Evolutionary conservation across 2,888 invertebrate species (phyloP).

Genomic region (Chymomyza procnemis): DNA sequence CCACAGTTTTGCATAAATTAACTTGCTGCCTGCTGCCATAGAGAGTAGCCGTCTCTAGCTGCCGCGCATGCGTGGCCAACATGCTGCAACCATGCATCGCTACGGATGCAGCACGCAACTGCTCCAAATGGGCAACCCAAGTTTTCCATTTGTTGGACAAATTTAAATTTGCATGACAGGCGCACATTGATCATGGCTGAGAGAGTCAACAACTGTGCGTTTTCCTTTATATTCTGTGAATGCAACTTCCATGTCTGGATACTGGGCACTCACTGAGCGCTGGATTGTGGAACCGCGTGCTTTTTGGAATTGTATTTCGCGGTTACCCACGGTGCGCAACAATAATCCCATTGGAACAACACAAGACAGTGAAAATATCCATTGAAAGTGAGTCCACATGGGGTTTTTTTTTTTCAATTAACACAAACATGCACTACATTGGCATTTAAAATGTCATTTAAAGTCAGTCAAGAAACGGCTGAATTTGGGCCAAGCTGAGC

Average conservation of each 20-base stretch:
- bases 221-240: slow-evolving; percentile 9
- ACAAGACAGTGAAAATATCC: background rate
- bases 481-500: slow-evolving; percentile 11
- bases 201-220: slow-evolving; percentile 21
- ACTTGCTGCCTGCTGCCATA: slow-evolving; percentile 63
- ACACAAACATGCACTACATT: slow-evolving; percentile 57
- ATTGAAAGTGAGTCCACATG: background rate
- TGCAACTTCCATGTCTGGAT: background rate
- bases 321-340: background rate
- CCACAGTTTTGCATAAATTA: slow-evolving; percentile 61
- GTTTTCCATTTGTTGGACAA: slow-evolving; percentile 50
- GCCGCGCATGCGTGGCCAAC: slow-evolving; percentile 8
- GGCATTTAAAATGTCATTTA: background rate
- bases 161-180: slow-evolving; percentile 74
- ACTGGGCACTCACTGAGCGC: no score
- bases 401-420: slow-evolving; percentile 55
- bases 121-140: background rate
- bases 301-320: background rate
- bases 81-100: background rate
- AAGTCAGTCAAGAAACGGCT: background rate
- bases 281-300: background rate
- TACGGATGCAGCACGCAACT: slow-evolving; percentile 9
- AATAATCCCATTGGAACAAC: background rate
- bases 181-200: slow-evolving; percentile 66
- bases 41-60: slow-evolving; percentile 30